Conservation (phyloP, 2,888 invertebrate genomes). For the Aphidius colemani region DNA sequence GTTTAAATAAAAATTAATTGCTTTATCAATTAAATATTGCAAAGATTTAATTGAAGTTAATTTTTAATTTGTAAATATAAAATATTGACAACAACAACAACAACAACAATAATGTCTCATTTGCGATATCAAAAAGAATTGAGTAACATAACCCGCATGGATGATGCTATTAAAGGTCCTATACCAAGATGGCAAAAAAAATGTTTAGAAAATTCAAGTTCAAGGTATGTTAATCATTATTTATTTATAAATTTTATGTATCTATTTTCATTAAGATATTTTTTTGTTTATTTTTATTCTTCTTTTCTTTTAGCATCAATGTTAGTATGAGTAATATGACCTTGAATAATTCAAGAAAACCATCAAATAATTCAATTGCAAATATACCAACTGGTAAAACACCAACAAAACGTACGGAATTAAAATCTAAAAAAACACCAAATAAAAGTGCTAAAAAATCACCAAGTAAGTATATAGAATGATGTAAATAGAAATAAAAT, state of each 20-base stretch:
- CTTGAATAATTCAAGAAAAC: conserved; percentile 65
- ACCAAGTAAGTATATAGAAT: conserved; percentile 63
- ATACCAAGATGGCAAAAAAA: conserved; percentile 79
- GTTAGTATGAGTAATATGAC: conserved; percentile 64
- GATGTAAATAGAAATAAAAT: conserved; percentile 18
- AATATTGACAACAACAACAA: not conserved
- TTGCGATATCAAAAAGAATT: conserved; percentile 81
- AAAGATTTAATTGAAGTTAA: too few relatives aligned
- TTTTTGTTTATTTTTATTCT: conserved; percentile 9
- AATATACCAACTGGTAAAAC: conserved; percentile 64
- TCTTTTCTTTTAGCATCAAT: conserved; percentile 59
- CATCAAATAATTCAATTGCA: conserved; percentile 52
- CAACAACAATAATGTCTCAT: conserved; percentile 68
- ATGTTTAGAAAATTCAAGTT: conserved; percentile 66
- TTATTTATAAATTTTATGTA: not conserved
- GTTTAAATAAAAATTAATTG: too few relatives aligned
- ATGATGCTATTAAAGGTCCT: conserved; percentile 80
- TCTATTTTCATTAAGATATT: conserved; percentile 12
- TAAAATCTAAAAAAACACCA: conserved; percentile 66
- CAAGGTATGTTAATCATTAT: conserved; percentile 42
- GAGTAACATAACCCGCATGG: conserved; percentile 76
- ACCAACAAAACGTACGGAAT: conserved; percentile 62
- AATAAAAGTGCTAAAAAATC: conserved; percentile 71
- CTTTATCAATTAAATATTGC: too few relatives aligned
- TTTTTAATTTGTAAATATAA: not conserved